Evolutionary conservation across 2,797 vertebrate species (phyloP), one percentile per base, ranked within the genome.

Genomic region (Uromys caudimaculatus): DNA sequence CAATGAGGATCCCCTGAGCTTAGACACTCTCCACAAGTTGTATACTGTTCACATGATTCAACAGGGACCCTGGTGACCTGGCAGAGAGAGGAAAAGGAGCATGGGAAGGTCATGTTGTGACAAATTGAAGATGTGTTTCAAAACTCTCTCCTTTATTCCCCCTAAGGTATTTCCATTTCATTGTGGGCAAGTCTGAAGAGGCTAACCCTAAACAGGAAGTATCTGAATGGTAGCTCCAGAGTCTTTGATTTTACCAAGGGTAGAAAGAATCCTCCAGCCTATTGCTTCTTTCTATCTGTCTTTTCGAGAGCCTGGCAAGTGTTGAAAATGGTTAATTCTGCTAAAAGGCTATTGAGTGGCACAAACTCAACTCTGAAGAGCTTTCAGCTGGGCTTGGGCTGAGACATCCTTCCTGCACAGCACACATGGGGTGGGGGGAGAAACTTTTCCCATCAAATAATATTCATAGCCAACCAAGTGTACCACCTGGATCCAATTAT

Each of bases 1-100:
- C 99, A 99, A 98, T 99, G 99, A 2, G 99, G 99, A 95, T 99
- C 99, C n/a, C 99, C 99, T 0, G 99, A 99, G 98, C 99, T 99
- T 98, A 99, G 98, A 94, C 99, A 99, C 98, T 99, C 99, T 38
- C 99, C 99, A 64, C 99, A 99, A 8, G 99, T 99, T 9, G 99
- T 99, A 88, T 99, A 99, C 98, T 99, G 99, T 97, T 99, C 99
- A 7, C 99, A 99, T 0, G 99, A 99, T 98, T 99, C 99, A 92
- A 99, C 99, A 0, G 99, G 99, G 95, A 99, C 99, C 94, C 99
- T 99, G 64, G 99, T 99, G 92, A 99, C 99, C 99, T 99, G 98
- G 77, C n/a, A 96, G 75, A 91, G 85, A 93, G 78, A 96, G 32
- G 88, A 82, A 96, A 97, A 10, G 83, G 58, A 27, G 78, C 1